phyloP scores from a whole-genome alignment of 2,113 vertebrate genomes.

The Platichthys stellatus region DNA sequence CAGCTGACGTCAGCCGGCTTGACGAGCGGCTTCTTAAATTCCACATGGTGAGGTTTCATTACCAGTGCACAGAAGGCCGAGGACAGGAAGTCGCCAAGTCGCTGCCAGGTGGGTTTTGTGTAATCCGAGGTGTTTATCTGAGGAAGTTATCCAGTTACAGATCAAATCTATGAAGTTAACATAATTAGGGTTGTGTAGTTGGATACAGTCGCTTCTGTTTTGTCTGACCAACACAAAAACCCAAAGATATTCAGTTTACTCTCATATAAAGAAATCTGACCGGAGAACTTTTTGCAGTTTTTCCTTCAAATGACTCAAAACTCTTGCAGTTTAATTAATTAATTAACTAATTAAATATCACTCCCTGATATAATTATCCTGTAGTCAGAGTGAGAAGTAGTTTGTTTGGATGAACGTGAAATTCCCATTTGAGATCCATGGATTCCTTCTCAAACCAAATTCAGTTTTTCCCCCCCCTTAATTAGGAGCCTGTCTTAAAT shows the following conservation, averaged over 20 bases:
- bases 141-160: neutral
- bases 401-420: neutral
- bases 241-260: too few species aligned
- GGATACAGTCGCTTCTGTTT: too few species aligned
- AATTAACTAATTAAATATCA: neutral
- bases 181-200: too few species aligned
- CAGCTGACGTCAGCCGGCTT: neutral
- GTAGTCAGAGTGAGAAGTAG: neutral
- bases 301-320: neutral
- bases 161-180: neutral
- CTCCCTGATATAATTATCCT: neutral
- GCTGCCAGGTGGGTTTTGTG: neutral
- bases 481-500: too few species aligned
- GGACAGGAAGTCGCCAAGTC: conserved; percentile 5
- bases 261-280: too few species aligned
- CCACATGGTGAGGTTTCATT: conserved; percentile 31
- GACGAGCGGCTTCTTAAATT: neutral
- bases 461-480: too few species aligned
- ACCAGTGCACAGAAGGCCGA: conserved; percentile 19
- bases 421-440: neutral
- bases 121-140: conserved; percentile 4
- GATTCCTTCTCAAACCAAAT: too few species aligned
- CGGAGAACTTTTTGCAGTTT: too few species aligned
- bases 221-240: too few species aligned
- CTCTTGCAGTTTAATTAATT: neutral